phyloP scores from a whole-genome alignment of 1,140 invertebrate species.

The Aricia agestis region DNA sequence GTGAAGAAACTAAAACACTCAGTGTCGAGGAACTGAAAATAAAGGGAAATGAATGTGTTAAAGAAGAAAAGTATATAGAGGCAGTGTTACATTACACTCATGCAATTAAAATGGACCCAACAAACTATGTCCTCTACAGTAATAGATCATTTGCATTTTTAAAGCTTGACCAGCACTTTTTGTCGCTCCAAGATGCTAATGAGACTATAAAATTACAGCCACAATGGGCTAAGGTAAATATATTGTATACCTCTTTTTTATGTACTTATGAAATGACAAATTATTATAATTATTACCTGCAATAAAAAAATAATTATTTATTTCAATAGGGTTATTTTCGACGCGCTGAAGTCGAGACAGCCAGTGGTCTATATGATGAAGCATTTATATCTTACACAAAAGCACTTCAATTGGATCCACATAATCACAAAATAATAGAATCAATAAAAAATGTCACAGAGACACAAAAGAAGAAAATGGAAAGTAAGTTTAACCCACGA shows the following conservation, averaged over 20 bases:
- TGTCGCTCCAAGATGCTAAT: conserved; percentile 87
- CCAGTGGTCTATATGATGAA: conserved; percentile 81
- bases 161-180: conserved; percentile 85
- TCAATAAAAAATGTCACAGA: conserved; percentile 80
- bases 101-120: conserved; percentile 85
- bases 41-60: conserved; percentile 86
- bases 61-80: conserved; percentile 84
- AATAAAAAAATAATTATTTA: too few species aligned
- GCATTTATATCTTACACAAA: conserved; percentile 84
- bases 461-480: conserved; percentile 77
- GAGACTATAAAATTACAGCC: conserved; percentile 85
- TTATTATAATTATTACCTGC: too few species aligned
- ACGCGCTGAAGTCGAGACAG: conserved; percentile 86
- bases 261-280: too few species aligned
- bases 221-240: conserved; percentile 85
- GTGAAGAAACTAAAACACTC: conserved; percentile 18
- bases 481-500: conserved; percentile 59
- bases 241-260: too few species aligned
- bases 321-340: conserved; percentile 85
- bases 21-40: conserved; percentile 78
- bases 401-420: conserved; percentile 82
- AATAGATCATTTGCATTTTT: conserved; percentile 88
- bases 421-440: conserved; percentile 81
- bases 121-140: conserved; percentile 84
- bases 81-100: conserved; percentile 88